These are phyloP conservation scores for Muntiacus muntjak DNA, from an alignment of 2,113 vertebrate genomes.

Conservation along the genomic window DNA sequence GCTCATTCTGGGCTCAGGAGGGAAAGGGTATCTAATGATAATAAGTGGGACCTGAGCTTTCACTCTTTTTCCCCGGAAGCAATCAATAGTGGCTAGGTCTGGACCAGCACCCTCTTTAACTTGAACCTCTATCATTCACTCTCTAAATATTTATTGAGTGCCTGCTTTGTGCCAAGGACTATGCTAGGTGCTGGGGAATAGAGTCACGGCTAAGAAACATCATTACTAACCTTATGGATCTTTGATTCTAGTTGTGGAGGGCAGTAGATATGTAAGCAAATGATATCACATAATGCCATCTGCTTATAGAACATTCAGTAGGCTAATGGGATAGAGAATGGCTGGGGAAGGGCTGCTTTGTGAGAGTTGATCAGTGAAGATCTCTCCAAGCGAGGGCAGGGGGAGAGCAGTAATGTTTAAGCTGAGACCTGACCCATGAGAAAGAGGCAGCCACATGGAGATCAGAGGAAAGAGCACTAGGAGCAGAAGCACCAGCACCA, in stretches of 20 bases:
- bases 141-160: not conserved
- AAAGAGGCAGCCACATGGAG: not conserved
- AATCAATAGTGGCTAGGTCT: not conserved
- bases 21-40: not conserved
- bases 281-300: not conserved
- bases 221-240: not conserved
- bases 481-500: not conserved
- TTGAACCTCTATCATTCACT: not conserved
- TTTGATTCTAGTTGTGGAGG: slow-evolving; percentile 16
- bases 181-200: not conserved
- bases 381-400: accelerated
- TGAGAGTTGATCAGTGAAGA: not conserved
- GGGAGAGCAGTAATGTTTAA: not conserved
- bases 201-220: not conserved
- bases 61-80: not conserved
- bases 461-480: not conserved
- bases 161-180: not conserved
- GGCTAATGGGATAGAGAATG: not conserved
- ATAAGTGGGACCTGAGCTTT: not conserved
- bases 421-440: not conserved
- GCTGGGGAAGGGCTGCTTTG: not conserved
- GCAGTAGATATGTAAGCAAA: not conserved
- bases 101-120: not conserved
- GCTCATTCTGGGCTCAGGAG: not conserved
- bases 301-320: not conserved